A percentile compares a stretch with the other conserved stretches of the same genome.
Conservation (phyloP, 1,140 invertebrate species). For the Sogatella furcifera region DNA sequence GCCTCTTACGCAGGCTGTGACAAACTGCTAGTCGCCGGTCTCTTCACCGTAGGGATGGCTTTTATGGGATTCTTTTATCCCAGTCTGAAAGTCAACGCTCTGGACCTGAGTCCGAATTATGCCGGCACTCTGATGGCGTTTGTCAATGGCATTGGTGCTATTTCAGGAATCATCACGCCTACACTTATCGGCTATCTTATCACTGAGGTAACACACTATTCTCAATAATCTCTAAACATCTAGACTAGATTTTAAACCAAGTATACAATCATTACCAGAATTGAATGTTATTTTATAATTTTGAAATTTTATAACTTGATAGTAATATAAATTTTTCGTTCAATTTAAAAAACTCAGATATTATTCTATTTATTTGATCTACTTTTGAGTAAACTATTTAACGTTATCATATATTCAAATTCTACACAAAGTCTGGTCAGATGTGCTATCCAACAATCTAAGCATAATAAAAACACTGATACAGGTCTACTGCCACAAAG, state of each 20-base stretch:
- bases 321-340: too few relatives aligned
- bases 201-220: conserved; percentile 48
- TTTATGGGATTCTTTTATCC: conserved; percentile 66
- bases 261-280: not conserved
- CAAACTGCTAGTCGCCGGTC: conserved; percentile 44
- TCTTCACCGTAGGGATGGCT: conserved; percentile 60
- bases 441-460: too few relatives aligned
- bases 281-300: too few relatives aligned
- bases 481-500: too few relatives aligned
- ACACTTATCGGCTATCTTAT: conserved; percentile 66
- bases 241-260: conserved; percentile 55
- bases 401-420: too few relatives aligned
- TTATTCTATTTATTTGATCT: too few relatives aligned
- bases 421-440: too few relatives aligned
- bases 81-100: conserved; percentile 65
- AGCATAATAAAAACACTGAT: too few relatives aligned
- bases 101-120: conserved; percentile 74
- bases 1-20: conserved; percentile 73
- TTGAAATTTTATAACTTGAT: too few relatives aligned
- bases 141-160: conserved; percentile 70
- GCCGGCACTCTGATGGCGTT: conserved; percentile 74
- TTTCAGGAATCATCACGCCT: conserved; percentile 69
- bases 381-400: too few relatives aligned
- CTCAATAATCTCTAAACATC: conserved; percentile 65
- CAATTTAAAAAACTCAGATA: too few relatives aligned